phyloP scores from a whole-genome alignment of 2,113 vertebrate species.

The Engraulis encrasicolus region DNA sequence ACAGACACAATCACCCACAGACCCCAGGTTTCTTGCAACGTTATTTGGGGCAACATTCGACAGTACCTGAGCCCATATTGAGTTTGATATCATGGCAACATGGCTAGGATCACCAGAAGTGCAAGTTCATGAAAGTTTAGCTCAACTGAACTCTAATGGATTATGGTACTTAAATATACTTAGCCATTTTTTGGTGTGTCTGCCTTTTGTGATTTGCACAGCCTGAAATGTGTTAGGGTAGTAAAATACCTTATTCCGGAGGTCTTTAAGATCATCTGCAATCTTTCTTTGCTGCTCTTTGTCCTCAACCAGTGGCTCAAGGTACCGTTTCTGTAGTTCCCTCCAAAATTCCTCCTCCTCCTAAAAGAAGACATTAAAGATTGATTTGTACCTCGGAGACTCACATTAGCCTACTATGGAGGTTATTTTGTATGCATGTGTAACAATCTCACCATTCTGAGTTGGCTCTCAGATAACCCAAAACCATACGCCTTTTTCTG shows the following conservation, averaged over 20 bases:
- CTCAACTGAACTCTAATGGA: too few relatives aligned
- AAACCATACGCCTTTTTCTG: conserved; percentile 51
- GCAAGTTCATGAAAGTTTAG: too few relatives aligned
- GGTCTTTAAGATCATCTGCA: conserved; percentile 43
- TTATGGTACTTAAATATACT: too few relatives aligned
- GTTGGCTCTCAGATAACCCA: conserved; percentile 47
- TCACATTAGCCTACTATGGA: conserved; percentile 1
- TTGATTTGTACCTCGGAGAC: neutral
- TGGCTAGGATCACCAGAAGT: too few relatives aligned
- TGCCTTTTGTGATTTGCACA: neutral
- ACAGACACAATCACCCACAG: too few relatives aligned
- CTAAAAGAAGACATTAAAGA: conserved; percentile 44
- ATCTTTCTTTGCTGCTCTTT: conserved; percentile 61
- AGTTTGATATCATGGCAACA: too few relatives aligned
- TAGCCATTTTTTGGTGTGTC: too few relatives aligned
- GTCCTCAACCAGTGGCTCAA: conserved; percentile 63
- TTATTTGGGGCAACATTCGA: too few relatives aligned
- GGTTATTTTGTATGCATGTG: neutral
- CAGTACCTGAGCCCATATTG: too few relatives aligned
- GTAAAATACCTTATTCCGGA: conserved; percentile 67
- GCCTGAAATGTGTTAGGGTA: neutral
- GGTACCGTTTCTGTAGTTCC: conserved; percentile 57
- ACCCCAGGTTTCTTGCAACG: too few relatives aligned
- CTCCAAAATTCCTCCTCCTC: conserved; percentile 63
- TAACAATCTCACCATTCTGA: conserved; percentile 55